phyloP scores from a whole-genome alignment of 2,888 invertebrate species.

The Diaprepes abbreviatus region DNA sequence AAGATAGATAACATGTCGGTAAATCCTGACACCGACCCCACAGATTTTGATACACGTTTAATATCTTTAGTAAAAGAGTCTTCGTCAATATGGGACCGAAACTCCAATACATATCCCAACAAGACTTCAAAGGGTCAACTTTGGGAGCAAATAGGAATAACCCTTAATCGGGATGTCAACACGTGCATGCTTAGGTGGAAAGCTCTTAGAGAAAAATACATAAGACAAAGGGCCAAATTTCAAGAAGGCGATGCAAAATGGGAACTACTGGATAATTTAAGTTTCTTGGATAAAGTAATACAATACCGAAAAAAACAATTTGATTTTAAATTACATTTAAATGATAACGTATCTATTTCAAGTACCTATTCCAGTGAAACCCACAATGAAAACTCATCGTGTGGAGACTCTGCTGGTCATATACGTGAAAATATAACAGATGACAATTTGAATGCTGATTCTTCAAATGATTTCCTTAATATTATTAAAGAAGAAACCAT shows the following conservation, averaged over 20 bases:
- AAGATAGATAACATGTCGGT: constrained; percentile 27
- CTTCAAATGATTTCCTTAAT: constrained; percentile 51
- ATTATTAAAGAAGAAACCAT: constrained; percentile 53
- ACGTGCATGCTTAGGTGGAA: constrained; percentile 60
- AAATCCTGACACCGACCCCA: constrained; percentile 42
- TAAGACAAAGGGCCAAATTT: constrained; percentile 58
- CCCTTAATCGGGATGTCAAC: constrained; percentile 54
- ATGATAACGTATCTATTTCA: not conserved
- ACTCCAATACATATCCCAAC: constrained; percentile 57
- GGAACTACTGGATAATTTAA: constrained; percentile 58
- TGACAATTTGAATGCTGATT: constrained; percentile 54
- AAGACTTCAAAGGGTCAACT: constrained; percentile 57
- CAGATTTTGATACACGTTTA: constrained; percentile 56
- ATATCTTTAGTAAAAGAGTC: constrained; percentile 57
- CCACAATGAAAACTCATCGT: no score
- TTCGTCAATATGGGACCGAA: constrained; percentile 60
- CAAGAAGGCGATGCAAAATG: constrained; percentile 59
- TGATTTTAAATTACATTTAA: constrained; percentile 35
- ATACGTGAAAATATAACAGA: no score
- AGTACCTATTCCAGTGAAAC: no score
- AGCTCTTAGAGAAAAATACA: constrained; percentile 60
- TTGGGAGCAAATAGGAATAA: constrained; percentile 56
- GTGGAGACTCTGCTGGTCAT: no score
- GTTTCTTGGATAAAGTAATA: constrained; percentile 60
- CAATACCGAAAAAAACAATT: constrained; percentile 56